phyloP scores from a whole-genome alignment of 2,797 vertebrate genomes.

The Hippoglossus hippoglossus region DNA sequence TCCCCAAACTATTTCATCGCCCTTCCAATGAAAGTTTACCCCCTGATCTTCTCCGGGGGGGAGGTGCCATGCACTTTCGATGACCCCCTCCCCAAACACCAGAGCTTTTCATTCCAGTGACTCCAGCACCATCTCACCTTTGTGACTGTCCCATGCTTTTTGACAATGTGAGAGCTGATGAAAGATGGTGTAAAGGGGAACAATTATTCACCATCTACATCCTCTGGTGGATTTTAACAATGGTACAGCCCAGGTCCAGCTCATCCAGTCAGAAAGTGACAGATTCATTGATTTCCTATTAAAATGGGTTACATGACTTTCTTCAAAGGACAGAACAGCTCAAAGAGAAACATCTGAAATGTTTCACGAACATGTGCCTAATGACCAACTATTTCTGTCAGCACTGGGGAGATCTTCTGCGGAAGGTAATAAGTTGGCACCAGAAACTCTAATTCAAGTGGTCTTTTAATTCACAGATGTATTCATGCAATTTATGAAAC shows the following conservation, averaged over 20 bases:
- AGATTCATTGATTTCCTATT: not conserved
- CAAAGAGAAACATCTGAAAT: conserved; percentile 2
- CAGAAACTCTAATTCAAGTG: too few species aligned
- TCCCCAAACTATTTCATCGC: conserved; percentile 21
- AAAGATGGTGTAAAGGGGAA: not conserved
- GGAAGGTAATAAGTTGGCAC: too few species aligned
- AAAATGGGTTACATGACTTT: not conserved
- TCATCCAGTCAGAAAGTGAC: not conserved
- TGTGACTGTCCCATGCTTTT: not conserved
- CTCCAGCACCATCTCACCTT: conserved; percentile 30
- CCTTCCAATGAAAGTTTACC: conserved; percentile 36
- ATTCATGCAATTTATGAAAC: too few species aligned
- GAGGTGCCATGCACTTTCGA: conserved; percentile 61
- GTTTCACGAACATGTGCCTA: not conserved
- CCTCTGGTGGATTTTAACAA: not conserved
- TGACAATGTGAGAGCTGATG: conserved; percentile 30
- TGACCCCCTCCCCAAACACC: conserved; percentile 48
- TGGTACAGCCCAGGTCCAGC: not conserved
- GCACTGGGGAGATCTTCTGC: not conserved
- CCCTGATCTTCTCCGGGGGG: conserved; percentile 36
- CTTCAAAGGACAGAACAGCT: not conserved
- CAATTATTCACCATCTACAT: conserved; percentile 10
- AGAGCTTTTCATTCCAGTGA: conserved; percentile 8
- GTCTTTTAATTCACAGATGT: too few species aligned
- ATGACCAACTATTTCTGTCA: not conserved